A percentile compares a stretch with the other conserved stretches of the same genome.
These are phyloP conservation scores for Lithophane socia DNA, from an alignment of 2,888 invertebrate species.

Conservation along the genomic window DNA sequence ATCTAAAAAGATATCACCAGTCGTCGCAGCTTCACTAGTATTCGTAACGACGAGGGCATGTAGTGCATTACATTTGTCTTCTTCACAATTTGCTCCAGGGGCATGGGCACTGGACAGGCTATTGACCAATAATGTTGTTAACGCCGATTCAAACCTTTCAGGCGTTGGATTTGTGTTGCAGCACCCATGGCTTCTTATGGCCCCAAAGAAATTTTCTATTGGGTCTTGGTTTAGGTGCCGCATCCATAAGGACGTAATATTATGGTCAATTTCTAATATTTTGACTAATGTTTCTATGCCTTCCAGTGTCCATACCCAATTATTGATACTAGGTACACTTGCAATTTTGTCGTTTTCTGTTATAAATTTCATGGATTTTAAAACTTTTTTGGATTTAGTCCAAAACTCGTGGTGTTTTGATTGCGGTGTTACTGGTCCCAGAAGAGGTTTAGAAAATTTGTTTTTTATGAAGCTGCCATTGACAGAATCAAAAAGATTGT, in stretches of 20 bases:
- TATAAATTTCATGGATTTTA: constrained; percentile 16
- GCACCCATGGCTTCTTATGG: constrained; percentile 16
- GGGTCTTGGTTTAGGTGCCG: constrained; percentile 45
- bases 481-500: constrained; percentile 16
- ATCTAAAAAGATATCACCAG: constrained; percentile 11
- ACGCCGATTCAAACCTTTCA: too few species aligned
- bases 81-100: constrained; percentile 52
- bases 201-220: constrained; percentile 44
- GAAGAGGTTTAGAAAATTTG: constrained; percentile 6
- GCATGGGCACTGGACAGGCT: constrained; percentile 39
- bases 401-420: background rate
- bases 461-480: constrained; percentile 19
- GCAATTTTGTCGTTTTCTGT: constrained; percentile 2
- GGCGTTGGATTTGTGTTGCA: too few species aligned
- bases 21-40: constrained; percentile 8
- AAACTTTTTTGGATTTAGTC: constrained; percentile 5
- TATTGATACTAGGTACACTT: constrained; percentile 7
- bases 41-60: constrained; percentile 13
- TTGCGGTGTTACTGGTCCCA: constrained; percentile 6
- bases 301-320: constrained; percentile 34
- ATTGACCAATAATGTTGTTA: constrained; percentile 28
- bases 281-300: constrained; percentile 18
- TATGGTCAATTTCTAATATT: constrained; percentile 11
- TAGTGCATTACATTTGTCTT: constrained; percentile 28
- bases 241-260: constrained; percentile 30